Base-by-base conservation (phyloP, 2,888 invertebrate genomes). In the Epirrhoe tristata region DNA sequence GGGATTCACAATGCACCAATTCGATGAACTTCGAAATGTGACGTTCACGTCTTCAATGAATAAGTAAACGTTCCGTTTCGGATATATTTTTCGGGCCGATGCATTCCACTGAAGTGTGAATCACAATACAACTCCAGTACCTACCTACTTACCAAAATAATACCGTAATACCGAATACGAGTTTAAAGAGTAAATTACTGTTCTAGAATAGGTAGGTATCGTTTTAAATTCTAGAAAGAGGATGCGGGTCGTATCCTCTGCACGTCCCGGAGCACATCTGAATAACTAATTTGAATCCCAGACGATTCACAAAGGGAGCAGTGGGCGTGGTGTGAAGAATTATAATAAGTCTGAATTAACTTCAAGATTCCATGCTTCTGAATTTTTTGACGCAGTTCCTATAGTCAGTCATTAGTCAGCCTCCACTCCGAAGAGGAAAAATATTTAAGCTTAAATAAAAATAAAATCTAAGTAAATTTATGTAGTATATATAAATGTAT, bases 261-360 rank as follows among this genome's bases (percentile, higher is more conserved):
- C 43, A 43, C 12, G 39, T 43, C 39, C 39, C 39, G 24, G 51
- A 52, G 46, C 16, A 52, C 32, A 48, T 16, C 55, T 56, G n/a
- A 24, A 66, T 60, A 48, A 36, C 55, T 62, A 62, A 59, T 60
- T 66, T 56, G 60, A 53, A 52, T 48, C 60, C 52, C 60, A 57
- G 66, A 51, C 52, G 6, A 56, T 50, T 10, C 52, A 39, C 52
- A 60, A 66, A 66, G 50, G 55, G 17, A 34, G 46, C 58, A 6
- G 7, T 5, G n/a, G 16, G 48, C 8, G 51, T 46, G 12, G 34
- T 39, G 51, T 7, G 36, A 58, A 53, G 61, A 61, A 61, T 66
- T 8, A 48, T 57, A 57, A 39, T 56, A 56, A 46, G 31, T 48
- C 43, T 16, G 55, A 64, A 59, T 59, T 39, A 59, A 65, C 16